Evolutionary conservation across 2,113 vertebrate genomes (phyloP), one percentile per base, ranked within the genome.

Genomic region (Theropithecus gelada): DNA sequence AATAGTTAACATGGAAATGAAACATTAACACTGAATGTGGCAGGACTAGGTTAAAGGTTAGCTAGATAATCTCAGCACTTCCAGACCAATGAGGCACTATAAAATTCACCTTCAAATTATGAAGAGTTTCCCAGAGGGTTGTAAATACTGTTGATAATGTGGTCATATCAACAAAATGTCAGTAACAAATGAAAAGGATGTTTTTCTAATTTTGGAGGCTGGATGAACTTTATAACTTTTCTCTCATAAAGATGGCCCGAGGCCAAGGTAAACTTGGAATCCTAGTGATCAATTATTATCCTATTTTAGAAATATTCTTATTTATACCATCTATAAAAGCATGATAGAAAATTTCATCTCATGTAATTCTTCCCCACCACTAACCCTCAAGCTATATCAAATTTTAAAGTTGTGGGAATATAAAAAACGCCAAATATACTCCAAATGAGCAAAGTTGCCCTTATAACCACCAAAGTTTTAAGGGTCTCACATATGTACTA

Each of bases 1-100:
- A 93, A 75, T 38, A 94, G 94, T 61, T 97, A 93, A 98, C 59
- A 30, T 98, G 75, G 81, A 98, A 98, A 98, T 94, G 30, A 98
- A 98, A 98, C 95, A 97, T 98, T 95, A 98, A 97, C 97, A 96
- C 97, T 97, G 96, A 94, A 95, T 92, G 97, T 97, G 95, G 91
- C 82, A 90, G 89, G 73, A 93, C 35, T 38, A 96, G 97, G 93
- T 97, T 97, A 96, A 97, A 98, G 93, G 97, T 97, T 96, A 95
- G 95, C 97, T 97, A 93, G 95, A 95, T 97, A 97, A 96, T 78
- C 66, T 25, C 55, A 90, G 90, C 80, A 84, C 68, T 93, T 96
- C 45, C 80, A 96, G 88, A 93, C 40, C 81, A 94, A 70, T 27
- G 50, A 66, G 61, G 32, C 59, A 78, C 90, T 79, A 87, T 97